Base-by-base conservation (phyloP, 1,140 invertebrate species). In the Hestina assimilis region DNA sequence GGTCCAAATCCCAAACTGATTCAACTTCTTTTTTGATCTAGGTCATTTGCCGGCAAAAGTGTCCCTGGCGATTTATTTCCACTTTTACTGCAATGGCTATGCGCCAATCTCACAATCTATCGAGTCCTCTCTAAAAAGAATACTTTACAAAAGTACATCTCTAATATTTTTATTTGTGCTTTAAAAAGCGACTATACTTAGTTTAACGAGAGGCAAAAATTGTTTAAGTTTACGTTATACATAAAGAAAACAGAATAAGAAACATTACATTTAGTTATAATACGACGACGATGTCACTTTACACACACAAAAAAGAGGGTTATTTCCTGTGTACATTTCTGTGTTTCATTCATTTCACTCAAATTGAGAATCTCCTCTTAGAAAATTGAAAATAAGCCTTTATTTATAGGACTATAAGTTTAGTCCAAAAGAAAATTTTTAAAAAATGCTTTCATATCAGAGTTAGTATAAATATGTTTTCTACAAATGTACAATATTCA, bases 41-140 rank as follows among this genome's bases (percentile, higher is more conserved):
- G 81, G 79, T 84, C 77, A 84, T 83, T 82, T 72, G 67, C 67
- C 68, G 59, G 71, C 71, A 76, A 83, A 82, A 79, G 74, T 73
- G 75, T 80, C 77, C 69, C 71, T 63, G 57, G 65, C 75, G 79
- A 87, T 87, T 85, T 87, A 83, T 85, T 73, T 70, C 82, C 77
- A 85, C 82, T 85, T 83, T 87, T 85, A 83, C 81, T 83, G 77
- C 83, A 81, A 81, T 87, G 81, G 83, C 81, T 82, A 69, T 75
- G 72, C 64, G 78, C 81, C 81, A 87, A 84, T 78, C 76, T 69
- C 59, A 75, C 67, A 12, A 23, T 48, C 28, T 48, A 33, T 23
- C 19, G 8, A 20, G 26, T 47, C 29, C 43, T 8, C 14, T 35
- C 31, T 35, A 35, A 35, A 15, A 15, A 35, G 31, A 35, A 14